A percentile compares a stretch with the other conserved stretches of the same genome.
Conservation (phyloP, 1,140 invertebrate species). For the Theocolax elegans region DNA sequence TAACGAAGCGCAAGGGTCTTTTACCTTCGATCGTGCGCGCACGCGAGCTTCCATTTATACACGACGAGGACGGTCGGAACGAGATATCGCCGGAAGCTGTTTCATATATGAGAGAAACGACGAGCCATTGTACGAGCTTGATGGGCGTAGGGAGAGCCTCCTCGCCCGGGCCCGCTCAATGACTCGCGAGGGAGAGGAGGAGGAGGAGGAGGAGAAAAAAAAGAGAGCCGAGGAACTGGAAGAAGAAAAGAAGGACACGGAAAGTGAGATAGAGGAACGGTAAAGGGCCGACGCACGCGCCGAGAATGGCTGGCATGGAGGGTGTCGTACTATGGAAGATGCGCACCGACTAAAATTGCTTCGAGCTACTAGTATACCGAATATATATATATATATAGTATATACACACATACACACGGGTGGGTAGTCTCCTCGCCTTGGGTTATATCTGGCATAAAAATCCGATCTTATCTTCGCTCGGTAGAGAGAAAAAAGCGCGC, state of each 20-base stretch:
- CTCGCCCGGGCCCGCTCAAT: neutral
- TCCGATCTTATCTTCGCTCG: conserved; percentile 50
- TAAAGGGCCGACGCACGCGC: neutral
- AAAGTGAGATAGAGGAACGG: neutral
- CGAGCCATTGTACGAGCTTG: conserved; percentile 47
- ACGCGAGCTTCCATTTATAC: too few species aligned
- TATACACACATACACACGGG: too few species aligned
- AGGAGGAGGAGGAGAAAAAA: neutral
- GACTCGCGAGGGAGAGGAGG: neutral
- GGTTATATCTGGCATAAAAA: conserved; percentile 50
- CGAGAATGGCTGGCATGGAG: neutral
- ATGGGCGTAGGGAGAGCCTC: neutral
- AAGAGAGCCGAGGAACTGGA: neutral
- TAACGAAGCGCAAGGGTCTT: too few species aligned
- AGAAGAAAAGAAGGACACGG: neutral
- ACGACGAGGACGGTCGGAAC: too few species aligned
- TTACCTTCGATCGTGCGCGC: neutral
- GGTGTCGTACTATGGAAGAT: too few species aligned
- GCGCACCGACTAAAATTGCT: too few species aligned
- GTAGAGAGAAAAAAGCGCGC: conserved; percentile 43
- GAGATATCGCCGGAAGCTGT: conserved; percentile 55
- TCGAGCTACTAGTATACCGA: neutral
- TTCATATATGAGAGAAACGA: conserved; percentile 51
- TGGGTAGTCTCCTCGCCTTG: neutral
- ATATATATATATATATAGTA: neutral